phyloP scores from a whole-genome alignment of 2,888 invertebrate species.

The Drosophila colorata region DNA sequence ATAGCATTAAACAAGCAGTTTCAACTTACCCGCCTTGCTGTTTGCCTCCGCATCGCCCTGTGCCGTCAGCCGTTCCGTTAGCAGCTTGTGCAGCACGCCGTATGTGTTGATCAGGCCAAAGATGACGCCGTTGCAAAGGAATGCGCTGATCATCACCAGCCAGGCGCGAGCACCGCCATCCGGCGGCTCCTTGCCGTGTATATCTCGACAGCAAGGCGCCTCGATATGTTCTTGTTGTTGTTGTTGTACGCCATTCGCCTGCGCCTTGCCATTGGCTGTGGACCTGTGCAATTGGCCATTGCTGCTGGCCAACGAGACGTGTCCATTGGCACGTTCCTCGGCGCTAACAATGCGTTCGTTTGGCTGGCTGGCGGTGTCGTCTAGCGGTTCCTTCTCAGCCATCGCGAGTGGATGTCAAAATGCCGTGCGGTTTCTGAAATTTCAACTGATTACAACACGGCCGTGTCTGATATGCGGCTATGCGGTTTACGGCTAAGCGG shows the following conservation, averaged over 20 bases:
- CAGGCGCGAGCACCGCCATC: slow-evolving; percentile 93
- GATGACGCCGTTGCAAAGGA: slow-evolving; percentile 94
- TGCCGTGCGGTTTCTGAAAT: slow-evolving; percentile 47
- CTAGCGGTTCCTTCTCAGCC: slow-evolving; percentile 81
- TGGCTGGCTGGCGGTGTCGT: slow-evolving; percentile 55
- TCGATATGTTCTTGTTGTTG: slow-evolving; percentile 66
- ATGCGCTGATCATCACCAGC: slow-evolving; percentile 93
- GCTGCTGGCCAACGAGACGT: slow-evolving; percentile 31
- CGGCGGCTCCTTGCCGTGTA: slow-evolving; percentile 86
- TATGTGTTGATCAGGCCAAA: slow-evolving; percentile 96
- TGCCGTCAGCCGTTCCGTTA: slow-evolving; percentile 88
- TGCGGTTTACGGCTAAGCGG: slow-evolving; percentile 18
- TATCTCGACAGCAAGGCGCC: slow-evolving; percentile 81
- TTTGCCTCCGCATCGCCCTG: slow-evolving; percentile 90
- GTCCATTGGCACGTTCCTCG: slow-evolving; percentile 55
- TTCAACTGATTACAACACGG: slow-evolving; percentile 37
- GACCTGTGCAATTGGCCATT: slow-evolving; percentile 28
- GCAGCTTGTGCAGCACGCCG: slow-evolving; percentile 89
- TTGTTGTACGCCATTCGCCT: slow-evolving; percentile 38
- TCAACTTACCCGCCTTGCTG: slow-evolving; percentile 92
- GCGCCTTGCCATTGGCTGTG: slow-evolving; percentile 46
- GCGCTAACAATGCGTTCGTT: slow-evolving; percentile 73
- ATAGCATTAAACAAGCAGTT: neutral
- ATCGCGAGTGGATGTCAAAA: slow-evolving; percentile 48
- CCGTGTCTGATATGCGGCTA: slow-evolving; percentile 26